Conservation (phyloP, 1,140 invertebrate genomes). For the Macrostomum lignano region DNA sequence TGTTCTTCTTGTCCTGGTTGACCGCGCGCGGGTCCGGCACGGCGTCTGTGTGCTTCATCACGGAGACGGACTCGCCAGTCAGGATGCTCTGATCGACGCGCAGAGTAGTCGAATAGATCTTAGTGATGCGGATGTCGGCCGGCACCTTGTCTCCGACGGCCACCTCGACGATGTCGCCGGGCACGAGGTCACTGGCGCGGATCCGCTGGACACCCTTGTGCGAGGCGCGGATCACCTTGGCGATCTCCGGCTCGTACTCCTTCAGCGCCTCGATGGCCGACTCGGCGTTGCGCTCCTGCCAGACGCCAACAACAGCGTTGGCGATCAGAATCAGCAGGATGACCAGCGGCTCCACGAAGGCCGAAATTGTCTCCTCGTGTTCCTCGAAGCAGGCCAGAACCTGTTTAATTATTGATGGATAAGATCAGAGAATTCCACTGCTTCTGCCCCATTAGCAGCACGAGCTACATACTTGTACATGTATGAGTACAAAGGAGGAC, state of each 20-base stretch:
- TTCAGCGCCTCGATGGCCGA: slow-evolving; percentile 98
- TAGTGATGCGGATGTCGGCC: slow-evolving; percentile 78
- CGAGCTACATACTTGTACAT: too few species aligned
- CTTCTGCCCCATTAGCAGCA: background rate
- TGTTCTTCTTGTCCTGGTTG: slow-evolving; percentile 96
- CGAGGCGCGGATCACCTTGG: slow-evolving; percentile 74
- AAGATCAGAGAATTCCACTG: background rate
- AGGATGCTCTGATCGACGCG: slow-evolving; percentile 97
- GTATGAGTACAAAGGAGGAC: slow-evolving; percentile 20
- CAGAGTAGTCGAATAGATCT: slow-evolving; percentile 86
- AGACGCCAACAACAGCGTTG: slow-evolving; percentile 96
- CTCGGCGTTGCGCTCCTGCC: slow-evolving; percentile 99
- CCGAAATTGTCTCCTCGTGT: slow-evolving; percentile 66
- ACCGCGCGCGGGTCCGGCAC: slow-evolving; percentile 85
- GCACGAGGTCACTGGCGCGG: slow-evolving; percentile 81
- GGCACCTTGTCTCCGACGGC: slow-evolving; percentile 98
- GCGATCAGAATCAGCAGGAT: slow-evolving; percentile 98
- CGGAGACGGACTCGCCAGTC: slow-evolving; percentile 77
- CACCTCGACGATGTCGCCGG: slow-evolving; percentile 90
- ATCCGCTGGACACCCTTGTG: slow-evolving; percentile 88
- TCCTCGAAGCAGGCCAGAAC: slow-evolving; percentile 99
- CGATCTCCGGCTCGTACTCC: slow-evolving; percentile 99
- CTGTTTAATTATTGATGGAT: slow-evolving; percentile 31
- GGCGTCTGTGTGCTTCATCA: slow-evolving; percentile 91
- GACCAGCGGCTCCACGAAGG: slow-evolving; percentile 98